A percentile compares a stretch with the other conserved stretches of the same genome.
Conservation (phyloP, 2,113 vertebrate genomes). For the Mobula birostris region DNA sequence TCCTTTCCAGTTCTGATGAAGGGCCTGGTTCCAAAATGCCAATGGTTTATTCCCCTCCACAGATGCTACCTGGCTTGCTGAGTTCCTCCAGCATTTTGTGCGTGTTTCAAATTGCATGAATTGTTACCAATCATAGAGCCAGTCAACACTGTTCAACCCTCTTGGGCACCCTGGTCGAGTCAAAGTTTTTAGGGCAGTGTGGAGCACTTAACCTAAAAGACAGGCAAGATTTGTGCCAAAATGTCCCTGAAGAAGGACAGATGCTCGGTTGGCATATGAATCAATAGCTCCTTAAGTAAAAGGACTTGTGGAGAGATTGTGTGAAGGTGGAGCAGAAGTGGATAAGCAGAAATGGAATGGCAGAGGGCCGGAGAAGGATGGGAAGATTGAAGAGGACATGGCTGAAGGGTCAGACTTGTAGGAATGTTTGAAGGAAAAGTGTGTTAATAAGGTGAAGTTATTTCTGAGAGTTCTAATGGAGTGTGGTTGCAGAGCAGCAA, state of each 20-base stretch:
- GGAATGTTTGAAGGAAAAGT: background rate
- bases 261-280: background rate
- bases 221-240: background rate
- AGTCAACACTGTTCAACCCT: background rate
- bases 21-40: too few species aligned
- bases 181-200: background rate
- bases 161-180: background rate
- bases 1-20: too few species aligned
- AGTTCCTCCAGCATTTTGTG: too few species aligned
- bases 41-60: too few species aligned
- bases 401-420: background rate
- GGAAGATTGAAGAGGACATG: background rate
- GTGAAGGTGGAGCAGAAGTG: background rate
- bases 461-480: background rate
- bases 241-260: background rate
- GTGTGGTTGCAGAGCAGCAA: background rate
- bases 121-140: background rate
- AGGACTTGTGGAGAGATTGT: background rate
- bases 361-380: background rate
- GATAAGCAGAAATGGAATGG: background rate
- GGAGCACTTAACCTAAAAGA: background rate
- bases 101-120: background rate
- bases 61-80: too few species aligned
- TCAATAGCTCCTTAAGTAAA: background rate
- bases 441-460: background rate